These are phyloP conservation scores for Formicarius rufipectus DNA, from an alignment of 2,113 vertebrate genomes.

Conservation along the genomic window DNA sequence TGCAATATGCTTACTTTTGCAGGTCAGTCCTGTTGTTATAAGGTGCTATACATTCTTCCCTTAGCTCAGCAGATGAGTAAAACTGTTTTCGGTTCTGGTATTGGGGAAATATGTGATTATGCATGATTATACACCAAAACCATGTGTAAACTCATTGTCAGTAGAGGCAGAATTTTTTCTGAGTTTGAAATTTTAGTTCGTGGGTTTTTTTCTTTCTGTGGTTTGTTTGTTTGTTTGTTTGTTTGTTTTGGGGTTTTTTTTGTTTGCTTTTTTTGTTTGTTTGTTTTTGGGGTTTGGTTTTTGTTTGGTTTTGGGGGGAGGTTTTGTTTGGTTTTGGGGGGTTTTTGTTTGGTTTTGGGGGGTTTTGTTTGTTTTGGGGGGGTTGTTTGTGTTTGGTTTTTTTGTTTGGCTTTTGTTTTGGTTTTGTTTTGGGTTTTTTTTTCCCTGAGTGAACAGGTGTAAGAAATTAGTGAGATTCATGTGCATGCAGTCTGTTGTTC, in stretches of 20 bases:
- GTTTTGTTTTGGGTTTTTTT: background rate
- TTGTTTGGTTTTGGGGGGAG: too few relatives aligned
- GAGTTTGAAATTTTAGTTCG: background rate
- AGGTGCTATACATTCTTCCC: background rate
- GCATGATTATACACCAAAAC: background rate
- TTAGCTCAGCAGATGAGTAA: background rate
- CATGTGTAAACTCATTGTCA: background rate
- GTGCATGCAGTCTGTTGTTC: background rate
- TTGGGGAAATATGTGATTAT: background rate
- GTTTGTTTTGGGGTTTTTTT: too few relatives aligned
- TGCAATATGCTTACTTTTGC: background rate
- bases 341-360: too few relatives aligned
- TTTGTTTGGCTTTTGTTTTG: too few relatives aligned
- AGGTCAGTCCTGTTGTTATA: background rate
- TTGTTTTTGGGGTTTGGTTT: too few relatives aligned
- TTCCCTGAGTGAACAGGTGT: background rate
- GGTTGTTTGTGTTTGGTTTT: too few relatives aligned
- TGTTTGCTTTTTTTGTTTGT: background rate
- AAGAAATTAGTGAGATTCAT: background rate
- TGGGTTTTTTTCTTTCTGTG: background rate
- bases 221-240: too few relatives aligned
- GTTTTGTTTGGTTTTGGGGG: too few relatives aligned
- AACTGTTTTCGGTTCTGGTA: background rate
- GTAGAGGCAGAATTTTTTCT: background rate
- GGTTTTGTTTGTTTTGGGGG: too few relatives aligned